Percentiles rank a stretch among this genome's conserved stretches.
phyloP scores from a whole-genome alignment of 2,888 invertebrate species.

The Steinernema carpocapsae region DNA sequence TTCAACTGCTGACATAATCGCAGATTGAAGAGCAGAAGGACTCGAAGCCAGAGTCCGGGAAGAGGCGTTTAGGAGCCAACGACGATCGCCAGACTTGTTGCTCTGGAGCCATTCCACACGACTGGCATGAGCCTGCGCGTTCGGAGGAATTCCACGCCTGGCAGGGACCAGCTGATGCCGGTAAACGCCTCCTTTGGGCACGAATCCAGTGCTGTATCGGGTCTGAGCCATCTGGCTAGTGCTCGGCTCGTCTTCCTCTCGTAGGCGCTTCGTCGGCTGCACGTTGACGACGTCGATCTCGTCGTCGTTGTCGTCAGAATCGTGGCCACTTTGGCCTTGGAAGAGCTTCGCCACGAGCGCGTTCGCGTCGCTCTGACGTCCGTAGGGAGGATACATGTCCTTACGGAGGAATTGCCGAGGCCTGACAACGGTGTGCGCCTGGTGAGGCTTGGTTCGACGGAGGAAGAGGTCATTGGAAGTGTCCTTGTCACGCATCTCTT shows the following conservation, averaged over 20 bases:
- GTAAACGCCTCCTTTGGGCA: neutral
- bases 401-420: neutral
- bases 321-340: neutral
- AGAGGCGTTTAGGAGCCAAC: neutral
- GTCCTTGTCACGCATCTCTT: neutral
- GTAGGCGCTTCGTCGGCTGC: neutral
- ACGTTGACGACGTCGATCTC: constrained; percentile 8
- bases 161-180: neutral
- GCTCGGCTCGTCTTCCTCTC: neutral
- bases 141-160: neutral
- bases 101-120: constrained; percentile 4
- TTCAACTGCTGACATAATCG: neutral
- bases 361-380: neutral
- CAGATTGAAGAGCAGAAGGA: neutral
- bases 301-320: constrained; percentile 5
- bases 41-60: neutral
- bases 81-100: neutral
- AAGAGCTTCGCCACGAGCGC: neutral
- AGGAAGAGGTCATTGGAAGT: neutral
- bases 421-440: neutral
- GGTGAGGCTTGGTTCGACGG: neutral
- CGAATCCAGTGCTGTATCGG: neutral
- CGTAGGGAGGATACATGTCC: neutral
- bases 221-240: neutral
- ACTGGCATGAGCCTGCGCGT: neutral